Percentiles rank a stretch among this genome's conserved stretches.
phyloP scores from a whole-genome alignment of 2,113 vertebrate species.

The Gymnogyps californianus region DNA sequence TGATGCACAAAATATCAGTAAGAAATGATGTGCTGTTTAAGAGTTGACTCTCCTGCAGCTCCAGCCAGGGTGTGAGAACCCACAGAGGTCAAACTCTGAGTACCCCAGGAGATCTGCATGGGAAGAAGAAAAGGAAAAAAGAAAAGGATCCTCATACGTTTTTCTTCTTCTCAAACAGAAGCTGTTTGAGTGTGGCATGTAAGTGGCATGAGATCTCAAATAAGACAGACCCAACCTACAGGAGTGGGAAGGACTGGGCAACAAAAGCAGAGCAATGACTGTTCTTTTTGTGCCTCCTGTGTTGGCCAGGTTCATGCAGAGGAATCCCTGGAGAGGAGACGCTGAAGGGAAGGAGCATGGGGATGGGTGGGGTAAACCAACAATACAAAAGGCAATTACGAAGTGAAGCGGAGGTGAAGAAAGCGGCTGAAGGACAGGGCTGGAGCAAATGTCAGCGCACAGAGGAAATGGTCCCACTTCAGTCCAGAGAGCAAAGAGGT shows the following conservation, averaged over 20 bases:
- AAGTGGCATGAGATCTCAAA: neutral
- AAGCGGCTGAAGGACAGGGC: neutral
- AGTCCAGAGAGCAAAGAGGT: constrained; percentile 16
- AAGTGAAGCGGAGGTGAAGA: neutral
- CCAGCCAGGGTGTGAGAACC: neutral
- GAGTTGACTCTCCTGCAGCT: neutral
- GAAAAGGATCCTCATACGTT: neutral
- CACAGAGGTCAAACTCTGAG: neutral
- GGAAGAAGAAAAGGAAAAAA: neutral
- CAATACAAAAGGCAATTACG: constrained; percentile 19
- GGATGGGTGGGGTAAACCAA: constrained; percentile 4
- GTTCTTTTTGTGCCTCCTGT: neutral
- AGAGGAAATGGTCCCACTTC: neutral
- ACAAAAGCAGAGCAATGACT: neutral
- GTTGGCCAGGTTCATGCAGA: neutral
- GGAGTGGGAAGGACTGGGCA: neutral
- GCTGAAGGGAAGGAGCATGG: neutral
- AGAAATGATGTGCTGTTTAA: neutral
- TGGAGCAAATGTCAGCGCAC: neutral
- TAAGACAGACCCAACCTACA: neutral
- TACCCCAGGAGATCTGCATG: neutral
- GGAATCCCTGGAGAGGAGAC: constrained; percentile 14
- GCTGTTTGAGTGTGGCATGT: no score
- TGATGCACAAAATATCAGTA: neutral
- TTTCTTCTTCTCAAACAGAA: neutral